A percentile compares a stretch with the other conserved stretches of the same genome.
These are phyloP conservation scores for Anarsia innoxiella DNA, from an alignment of 2,888 invertebrate genomes.

Conservation along the genomic window DNA sequence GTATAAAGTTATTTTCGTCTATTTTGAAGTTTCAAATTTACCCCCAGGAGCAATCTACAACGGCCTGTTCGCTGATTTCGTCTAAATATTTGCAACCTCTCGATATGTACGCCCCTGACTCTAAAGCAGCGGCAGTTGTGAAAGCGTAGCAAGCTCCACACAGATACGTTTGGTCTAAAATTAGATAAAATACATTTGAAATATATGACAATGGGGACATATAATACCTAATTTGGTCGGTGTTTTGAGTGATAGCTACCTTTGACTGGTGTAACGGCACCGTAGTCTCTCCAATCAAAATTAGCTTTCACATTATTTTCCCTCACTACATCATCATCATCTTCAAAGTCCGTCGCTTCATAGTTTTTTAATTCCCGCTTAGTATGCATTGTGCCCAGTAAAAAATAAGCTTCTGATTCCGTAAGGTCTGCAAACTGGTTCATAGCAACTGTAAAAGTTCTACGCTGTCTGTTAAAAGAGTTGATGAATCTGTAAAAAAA, in stretches of 20 bases:
- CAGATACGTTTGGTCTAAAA: conserved; percentile 18
- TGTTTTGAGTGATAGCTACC: no score
- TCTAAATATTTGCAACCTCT: conserved; percentile 12
- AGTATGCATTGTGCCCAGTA: conserved; percentile 9
- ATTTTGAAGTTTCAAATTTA: no score
- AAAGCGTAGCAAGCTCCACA: conserved; percentile 20
- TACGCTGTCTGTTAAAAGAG: conserved; percentile 15
- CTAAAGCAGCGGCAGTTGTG: conserved; percentile 14
- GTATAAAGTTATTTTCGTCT: no score
- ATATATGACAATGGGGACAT: no score
- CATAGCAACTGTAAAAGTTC: conserved; percentile 14
- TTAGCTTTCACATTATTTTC: not conserved
- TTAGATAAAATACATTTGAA: no score
- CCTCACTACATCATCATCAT: conserved; percentile 6
- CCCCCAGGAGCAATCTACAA: conserved; percentile 20
- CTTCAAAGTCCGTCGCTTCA: conserved; percentile 3
- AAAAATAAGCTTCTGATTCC: no score
- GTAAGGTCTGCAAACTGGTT: conserved; percentile 17
- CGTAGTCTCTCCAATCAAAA: conserved; percentile 18
- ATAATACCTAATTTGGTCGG: no score
- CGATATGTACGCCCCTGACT: conserved; percentile 14
- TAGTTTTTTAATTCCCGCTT: not conserved
- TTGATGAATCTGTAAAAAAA: conserved; percentile 19
- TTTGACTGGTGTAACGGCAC: conserved; percentile 17
- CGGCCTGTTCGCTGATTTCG: conserved; percentile 18